Percentiles rank a stretch among this genome's conserved stretches.
Evolutionary conservation across 2,797 vertebrate species (phyloP).

Genomic region (Coracias cyanogaster): DNA sequence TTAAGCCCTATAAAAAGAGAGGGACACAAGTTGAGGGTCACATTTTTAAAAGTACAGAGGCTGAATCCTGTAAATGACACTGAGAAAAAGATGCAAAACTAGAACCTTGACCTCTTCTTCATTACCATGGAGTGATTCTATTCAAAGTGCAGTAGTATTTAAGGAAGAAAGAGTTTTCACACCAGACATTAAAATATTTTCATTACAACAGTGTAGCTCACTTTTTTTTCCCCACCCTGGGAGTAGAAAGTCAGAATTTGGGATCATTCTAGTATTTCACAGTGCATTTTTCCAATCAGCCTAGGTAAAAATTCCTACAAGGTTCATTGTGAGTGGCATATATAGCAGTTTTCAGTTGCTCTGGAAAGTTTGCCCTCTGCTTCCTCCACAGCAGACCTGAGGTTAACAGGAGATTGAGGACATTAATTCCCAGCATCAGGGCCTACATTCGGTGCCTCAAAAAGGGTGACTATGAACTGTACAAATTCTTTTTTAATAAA

Average conservation of each 20-base stretch:
- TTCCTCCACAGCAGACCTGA: background rate
- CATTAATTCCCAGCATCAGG: background rate
- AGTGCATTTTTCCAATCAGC: background rate
- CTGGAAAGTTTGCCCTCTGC: background rate
- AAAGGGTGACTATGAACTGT: background rate
- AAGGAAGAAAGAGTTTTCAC: background rate
- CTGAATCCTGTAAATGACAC: background rate
- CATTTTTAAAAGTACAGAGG: background rate
- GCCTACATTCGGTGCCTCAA: background rate
- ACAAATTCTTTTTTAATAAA: background rate
- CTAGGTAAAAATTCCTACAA: background rate
- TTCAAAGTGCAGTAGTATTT: background rate
- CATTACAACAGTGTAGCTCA: background rate
- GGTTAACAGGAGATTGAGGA: background rate
- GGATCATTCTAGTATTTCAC: background rate
- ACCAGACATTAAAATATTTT: background rate
- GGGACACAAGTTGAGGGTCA: background rate
- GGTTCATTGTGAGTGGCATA: accelerated
- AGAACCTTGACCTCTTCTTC: background rate
- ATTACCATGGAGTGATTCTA: background rate
- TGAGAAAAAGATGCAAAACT: background rate
- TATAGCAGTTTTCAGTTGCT: background rate
- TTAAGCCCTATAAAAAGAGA: background rate
- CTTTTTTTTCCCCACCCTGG: background rate
- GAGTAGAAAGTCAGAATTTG: background rate